Base-by-base conservation (phyloP, 2,797 vertebrate genomes). In the Tinamus major region DNA sequence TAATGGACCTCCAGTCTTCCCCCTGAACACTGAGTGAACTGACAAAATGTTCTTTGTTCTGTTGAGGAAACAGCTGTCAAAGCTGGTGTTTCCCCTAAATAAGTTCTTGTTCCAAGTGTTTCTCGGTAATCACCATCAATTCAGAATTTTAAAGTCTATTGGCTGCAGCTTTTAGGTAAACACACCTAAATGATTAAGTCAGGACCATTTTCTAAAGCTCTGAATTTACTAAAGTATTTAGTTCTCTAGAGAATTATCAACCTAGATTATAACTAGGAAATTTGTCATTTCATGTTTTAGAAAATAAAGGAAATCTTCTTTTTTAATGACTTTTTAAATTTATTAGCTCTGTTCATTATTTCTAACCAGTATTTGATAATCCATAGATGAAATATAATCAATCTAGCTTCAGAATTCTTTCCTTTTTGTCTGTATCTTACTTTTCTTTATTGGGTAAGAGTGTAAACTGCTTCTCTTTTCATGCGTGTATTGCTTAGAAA, bases 31-130 rank as follows among this genome's bases (percentile, higher is more conserved):
- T 13, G 33, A 62, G 44, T 39, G 89, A 87, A 64, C 33, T 64
- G 78, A 79, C 79, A 91, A 87, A 94, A 77, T 46, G 64, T 42
- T 92, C 79, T 95, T 94, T 96, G 92, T 95, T 58, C 84, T 83
- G 46, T 13, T 51, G 24, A 63, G 42, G 78, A 90, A 68, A 61
- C 93, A 92, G 90, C 75, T 90, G 91, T 92, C 79, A 89, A 79
- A 95, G 70, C 85, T 79, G 75, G 33, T 79, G 48, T 48, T 53
- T 10, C 77, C 84, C 85, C 55, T 55, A 64, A 90, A 71, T 0
- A 81, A 75, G 79, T 59, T 39, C 67, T 92, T 86, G 37, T 69
- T 62, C 65, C 41, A 84, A 90, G 27, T 33, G 13, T 69, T 62
- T 33, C 77, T 85, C 70, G 88, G 35, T 70, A 79, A 81, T 63